phyloP scores from a whole-genome alignment of 2,888 invertebrate genomes.

The Odontocerum albicorne region DNA sequence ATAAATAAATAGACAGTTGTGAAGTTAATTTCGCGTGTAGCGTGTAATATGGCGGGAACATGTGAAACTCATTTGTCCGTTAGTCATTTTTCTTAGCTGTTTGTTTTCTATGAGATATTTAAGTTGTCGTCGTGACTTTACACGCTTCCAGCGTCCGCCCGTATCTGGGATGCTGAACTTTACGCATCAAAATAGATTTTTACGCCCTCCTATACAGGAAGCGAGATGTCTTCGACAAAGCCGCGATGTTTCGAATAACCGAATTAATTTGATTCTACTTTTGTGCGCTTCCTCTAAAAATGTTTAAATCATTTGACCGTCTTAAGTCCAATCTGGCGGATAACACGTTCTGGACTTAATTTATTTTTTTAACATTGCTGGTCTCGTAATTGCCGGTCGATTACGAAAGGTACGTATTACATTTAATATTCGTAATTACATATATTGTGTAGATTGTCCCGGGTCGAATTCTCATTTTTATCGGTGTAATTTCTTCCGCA shows the following conservation, averaged over 20 bases:
- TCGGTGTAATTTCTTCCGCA: conserved; percentile 9
- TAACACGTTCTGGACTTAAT: background rate
- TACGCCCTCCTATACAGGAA: conserved; percentile 4
- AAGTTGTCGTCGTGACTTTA: conserved; percentile 19
- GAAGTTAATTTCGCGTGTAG: conserved; percentile 18
- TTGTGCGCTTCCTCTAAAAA: background rate
- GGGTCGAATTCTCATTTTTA: conserved; percentile 3
- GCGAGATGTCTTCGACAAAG: conserved; percentile 9
- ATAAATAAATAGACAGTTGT: conserved; percentile 1
- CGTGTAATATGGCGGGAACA: conserved; percentile 7
- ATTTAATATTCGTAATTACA: conserved; percentile 18
- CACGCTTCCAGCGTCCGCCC: background rate
- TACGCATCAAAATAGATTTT: conserved; percentile 7
- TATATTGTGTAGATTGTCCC: background rate
- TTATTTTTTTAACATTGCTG: too few species aligned
- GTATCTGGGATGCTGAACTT: background rate
- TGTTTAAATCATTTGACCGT: too few species aligned
- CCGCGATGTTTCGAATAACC: conserved; percentile 12
- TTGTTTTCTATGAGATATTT: conserved; percentile 17
- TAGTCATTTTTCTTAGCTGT: conserved; percentile 16
- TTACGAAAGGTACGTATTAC: conserved; percentile 14
- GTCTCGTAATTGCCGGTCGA: too few species aligned
- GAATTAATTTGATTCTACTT: conserved; percentile 5
- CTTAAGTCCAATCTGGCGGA: background rate
- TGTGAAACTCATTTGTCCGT: conserved; percentile 26